These are phyloP conservation scores for Coelopa frigida DNA, from an alignment of 1,140 invertebrate species.

Conservation along the genomic window DNA sequence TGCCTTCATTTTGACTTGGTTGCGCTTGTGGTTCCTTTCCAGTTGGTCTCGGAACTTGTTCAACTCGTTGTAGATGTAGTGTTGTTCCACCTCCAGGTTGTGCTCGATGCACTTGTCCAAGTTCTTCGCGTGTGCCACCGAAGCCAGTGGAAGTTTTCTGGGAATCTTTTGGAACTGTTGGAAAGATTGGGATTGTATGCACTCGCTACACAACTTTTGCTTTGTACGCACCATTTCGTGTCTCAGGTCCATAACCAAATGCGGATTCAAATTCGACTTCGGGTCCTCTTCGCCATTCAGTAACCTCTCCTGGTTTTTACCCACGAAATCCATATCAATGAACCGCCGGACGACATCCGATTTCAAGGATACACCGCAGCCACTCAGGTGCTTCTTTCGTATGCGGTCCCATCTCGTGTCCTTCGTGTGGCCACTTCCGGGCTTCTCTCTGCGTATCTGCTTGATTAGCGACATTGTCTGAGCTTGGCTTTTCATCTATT, in stretches of 20 bases:
- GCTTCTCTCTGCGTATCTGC: too few species aligned
- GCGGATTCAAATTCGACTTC: slow-evolving; percentile 26
- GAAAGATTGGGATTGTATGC: background rate
- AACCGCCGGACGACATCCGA: slow-evolving; percentile 35
- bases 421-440: too few species aligned
- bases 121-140: slow-evolving; percentile 19
- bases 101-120: slow-evolving; percentile 26
- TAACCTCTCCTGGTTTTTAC: slow-evolving; percentile 18
- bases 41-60: slow-evolving; percentile 39
- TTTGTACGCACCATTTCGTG: slow-evolving; percentile 33
- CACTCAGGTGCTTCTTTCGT: slow-evolving; percentile 24
- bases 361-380: slow-evolving; percentile 23
- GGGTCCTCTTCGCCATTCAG: slow-evolving; percentile 26
- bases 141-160: slow-evolving; percentile 28
- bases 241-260: slow-evolving; percentile 37
- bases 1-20: slow-evolving; percentile 1
- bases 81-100: slow-evolving; percentile 36
- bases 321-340: slow-evolving; percentile 34
- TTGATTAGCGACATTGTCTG: too few species aligned
- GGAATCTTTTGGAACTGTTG: slow-evolving; percentile 31
- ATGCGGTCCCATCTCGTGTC: slow-evolving; percentile 41
- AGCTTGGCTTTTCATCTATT: too few species aligned
- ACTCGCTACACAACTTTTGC: background rate
- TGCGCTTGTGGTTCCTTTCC: slow-evolving; percentile 24
- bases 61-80: slow-evolving; percentile 33